Evolutionary conservation across 2,797 vertebrate species (phyloP).

Genomic region (Clangula hyemalis): DNA sequence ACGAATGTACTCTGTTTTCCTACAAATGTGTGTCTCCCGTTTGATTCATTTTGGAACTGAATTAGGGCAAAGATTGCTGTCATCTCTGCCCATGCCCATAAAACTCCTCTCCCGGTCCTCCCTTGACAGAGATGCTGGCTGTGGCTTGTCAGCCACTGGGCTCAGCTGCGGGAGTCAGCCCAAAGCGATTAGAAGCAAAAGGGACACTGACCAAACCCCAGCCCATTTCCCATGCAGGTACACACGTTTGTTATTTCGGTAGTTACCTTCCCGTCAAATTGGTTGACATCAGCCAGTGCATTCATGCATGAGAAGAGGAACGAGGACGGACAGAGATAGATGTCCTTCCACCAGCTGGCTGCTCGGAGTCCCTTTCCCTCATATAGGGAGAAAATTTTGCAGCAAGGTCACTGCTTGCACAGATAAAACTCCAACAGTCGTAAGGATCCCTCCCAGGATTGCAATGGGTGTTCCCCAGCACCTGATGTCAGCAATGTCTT

Average conservation of each 20-base stretch:
- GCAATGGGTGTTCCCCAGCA: not conserved
- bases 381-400: not conserved
- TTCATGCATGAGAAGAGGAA: not conserved
- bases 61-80: not conserved
- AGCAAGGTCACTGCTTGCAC: not conserved
- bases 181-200: not conserved
- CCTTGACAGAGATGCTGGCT: not conserved
- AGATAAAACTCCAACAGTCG: not conserved
- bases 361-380: not conserved
- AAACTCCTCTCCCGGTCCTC: not conserved
- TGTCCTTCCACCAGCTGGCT: accelerated
- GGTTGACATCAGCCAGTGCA: not conserved
- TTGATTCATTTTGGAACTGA: not conserved
- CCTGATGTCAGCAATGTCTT: not conserved
- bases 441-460: not conserved
- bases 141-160: not conserved
- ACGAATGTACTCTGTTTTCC: not conserved
- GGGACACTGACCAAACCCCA: not conserved
- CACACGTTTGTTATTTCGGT: not conserved
- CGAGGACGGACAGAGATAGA: not conserved
- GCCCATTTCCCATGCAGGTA: not conserved
- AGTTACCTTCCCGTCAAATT: not conserved
- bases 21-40: not conserved
- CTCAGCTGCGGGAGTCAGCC: not conserved
- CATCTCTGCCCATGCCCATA: not conserved